These are phyloP conservation scores for Malurus cyaneus DNA, from an alignment of 2,113 vertebrate genomes.

Conservation along the genomic window DNA sequence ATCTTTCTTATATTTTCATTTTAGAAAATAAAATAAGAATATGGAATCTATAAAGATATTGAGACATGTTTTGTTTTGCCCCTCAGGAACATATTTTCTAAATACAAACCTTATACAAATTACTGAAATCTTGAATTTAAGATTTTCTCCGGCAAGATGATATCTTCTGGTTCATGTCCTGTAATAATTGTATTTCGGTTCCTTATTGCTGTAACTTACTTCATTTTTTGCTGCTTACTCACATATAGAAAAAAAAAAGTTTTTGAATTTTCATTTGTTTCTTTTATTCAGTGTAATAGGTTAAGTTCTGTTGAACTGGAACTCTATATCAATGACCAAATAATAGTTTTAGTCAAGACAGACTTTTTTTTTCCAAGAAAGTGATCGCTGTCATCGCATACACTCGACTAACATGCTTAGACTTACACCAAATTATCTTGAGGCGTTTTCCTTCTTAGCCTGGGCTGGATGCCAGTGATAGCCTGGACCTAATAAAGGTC, in stretches of 20 bases:
- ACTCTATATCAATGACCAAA: background rate
- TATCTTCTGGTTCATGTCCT: background rate
- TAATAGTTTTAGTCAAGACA: background rate
- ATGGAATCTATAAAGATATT: background rate
- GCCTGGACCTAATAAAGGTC: background rate
- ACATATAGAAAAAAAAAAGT: background rate
- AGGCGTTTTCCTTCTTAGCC: background rate
- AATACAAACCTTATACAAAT: background rate
- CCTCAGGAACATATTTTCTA: background rate
- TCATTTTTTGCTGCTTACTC: background rate
- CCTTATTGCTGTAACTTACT: background rate
- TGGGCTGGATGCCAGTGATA: background rate
- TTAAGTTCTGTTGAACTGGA: background rate
- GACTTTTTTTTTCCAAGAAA: background rate
- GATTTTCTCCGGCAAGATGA: background rate
- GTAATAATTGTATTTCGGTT: background rate
- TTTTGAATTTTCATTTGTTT: background rate
- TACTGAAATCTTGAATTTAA: background rate
- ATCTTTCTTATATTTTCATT: background rate
- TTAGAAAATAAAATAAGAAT: background rate
- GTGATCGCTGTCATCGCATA: accelerated
- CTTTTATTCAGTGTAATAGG: accelerated
- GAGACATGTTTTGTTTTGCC: background rate
- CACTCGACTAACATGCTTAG: background rate
- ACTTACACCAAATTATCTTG: background rate